Conservation (phyloP, 2,888 invertebrate species). For the Tolmerus cingulatus region DNA sequence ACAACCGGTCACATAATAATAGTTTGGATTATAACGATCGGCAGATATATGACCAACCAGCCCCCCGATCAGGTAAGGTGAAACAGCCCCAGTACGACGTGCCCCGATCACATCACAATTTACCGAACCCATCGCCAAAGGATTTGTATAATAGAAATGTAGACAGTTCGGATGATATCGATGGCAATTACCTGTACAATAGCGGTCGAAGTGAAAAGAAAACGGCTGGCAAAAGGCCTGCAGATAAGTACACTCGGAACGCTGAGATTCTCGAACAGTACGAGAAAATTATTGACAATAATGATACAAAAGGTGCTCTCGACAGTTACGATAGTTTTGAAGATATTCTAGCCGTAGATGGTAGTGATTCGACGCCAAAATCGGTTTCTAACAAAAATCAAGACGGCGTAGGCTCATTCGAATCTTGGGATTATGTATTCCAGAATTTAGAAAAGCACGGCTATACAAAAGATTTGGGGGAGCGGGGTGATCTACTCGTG, state of each 20-base stretch:
- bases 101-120: slow-evolving; percentile 27
- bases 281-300: slow-evolving; percentile 52
- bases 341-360: slow-evolving; percentile 36
- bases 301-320: slow-evolving; percentile 40
- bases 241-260: slow-evolving; percentile 54
- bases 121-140: slow-evolving; percentile 43
- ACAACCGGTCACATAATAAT: slow-evolving; percentile 50
- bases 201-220: slow-evolving; percentile 16
- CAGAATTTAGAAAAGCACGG: slow-evolving; percentile 78
- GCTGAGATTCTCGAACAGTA: slow-evolving; percentile 53
- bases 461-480: slow-evolving; percentile 72
- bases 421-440: slow-evolving; percentile 84
- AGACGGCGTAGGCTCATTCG: slow-evolving; percentile 74
- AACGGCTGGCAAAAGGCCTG: slow-evolving; percentile 47
- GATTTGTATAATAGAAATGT: slow-evolving; percentile 49
- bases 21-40: slow-evolving; percentile 54
- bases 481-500: slow-evolving; percentile 70
- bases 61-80: slow-evolving; percentile 26
- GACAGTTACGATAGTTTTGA: slow-evolving; percentile 49
- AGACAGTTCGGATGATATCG: slow-evolving; percentile 52
- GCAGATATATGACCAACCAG: slow-evolving; percentile 40
- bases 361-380: slow-evolving; percentile 5
- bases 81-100: slow-evolving; percentile 41
- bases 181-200: slow-evolving; percentile 50
- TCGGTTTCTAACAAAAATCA: slow-evolving; percentile 65